phyloP scores from a whole-genome alignment of 2,113 vertebrate species.

The Anolis sagrei region DNA sequence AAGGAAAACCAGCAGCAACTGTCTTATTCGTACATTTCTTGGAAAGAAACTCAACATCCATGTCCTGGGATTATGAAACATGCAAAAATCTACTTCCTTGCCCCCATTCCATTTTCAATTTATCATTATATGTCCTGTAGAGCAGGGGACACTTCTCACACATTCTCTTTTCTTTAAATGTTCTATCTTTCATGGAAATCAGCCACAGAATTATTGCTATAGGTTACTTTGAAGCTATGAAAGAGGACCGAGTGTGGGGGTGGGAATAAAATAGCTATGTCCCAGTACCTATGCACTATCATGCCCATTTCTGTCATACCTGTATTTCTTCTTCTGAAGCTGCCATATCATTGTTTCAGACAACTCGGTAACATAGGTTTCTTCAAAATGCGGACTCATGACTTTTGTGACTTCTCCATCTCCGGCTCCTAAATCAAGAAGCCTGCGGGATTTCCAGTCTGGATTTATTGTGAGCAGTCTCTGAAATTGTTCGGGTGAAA shows the following conservation, averaged over 20 bases:
- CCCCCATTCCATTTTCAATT: background rate
- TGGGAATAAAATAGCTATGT: background rate
- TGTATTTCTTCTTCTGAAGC: constrained; percentile 94
- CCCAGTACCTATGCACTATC: background rate
- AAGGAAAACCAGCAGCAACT: background rate
- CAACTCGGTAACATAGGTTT: constrained; percentile 94
- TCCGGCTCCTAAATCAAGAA: constrained; percentile 96
- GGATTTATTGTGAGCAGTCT: constrained; percentile 86
- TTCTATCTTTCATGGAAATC: background rate
- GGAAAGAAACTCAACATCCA: background rate
- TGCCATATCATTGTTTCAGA: constrained; percentile 97
- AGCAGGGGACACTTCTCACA: background rate
- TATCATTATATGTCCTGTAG: background rate
- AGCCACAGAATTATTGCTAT: background rate
- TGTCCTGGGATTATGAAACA: background rate
- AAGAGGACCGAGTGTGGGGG: too few species aligned
- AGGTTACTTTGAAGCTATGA: background rate
- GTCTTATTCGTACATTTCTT: background rate
- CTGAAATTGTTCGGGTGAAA: constrained; percentile 92
- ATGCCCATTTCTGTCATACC: constrained; percentile 69
- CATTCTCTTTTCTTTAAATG: background rate
- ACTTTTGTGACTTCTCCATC: constrained; percentile 95
- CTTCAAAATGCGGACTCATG: constrained; percentile 92
- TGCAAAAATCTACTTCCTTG: background rate
- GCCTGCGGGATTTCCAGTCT: constrained; percentile 89